Conservation (phyloP, 2,888 invertebrate genomes). For the Drosophila merina region DNA sequence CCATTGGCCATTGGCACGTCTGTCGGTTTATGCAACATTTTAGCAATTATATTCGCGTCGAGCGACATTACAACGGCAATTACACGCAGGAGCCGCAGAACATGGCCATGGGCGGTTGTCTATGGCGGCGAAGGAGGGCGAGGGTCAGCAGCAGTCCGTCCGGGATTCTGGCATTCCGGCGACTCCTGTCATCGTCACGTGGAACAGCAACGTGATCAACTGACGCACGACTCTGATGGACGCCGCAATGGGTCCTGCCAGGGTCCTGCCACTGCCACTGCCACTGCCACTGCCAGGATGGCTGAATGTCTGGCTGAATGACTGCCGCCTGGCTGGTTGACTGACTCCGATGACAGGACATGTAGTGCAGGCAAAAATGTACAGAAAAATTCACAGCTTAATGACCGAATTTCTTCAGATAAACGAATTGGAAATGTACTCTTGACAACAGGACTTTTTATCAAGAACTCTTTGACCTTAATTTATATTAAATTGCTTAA, state of each 20-base stretch:
- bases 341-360: slow-evolving; percentile 22
- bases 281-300: slow-evolving; percentile 56
- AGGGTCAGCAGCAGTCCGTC: slow-evolving; percentile 2
- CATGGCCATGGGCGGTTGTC: slow-evolving; percentile 38
- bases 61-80: slow-evolving; percentile 77
- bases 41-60: slow-evolving; percentile 80
- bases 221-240: slow-evolving; percentile 75
- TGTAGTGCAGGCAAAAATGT: slow-evolving; percentile 42
- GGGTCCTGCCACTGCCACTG: slow-evolving; percentile 65
- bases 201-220: slow-evolving; percentile 73
- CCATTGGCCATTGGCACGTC: slow-evolving; percentile 71
- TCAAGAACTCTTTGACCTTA: not conserved
- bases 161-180: slow-evolving; percentile 51
- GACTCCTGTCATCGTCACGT: slow-evolving; percentile 74
- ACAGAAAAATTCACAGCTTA: not conserved
- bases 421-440: not conserved
- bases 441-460: not conserved
- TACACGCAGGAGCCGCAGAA: slow-evolving; percentile 72
- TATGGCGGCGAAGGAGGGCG: not conserved
- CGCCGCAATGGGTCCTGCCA: slow-evolving; percentile 44
- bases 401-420: not conserved
- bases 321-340: slow-evolving; percentile 15
- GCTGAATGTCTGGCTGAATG: slow-evolving; percentile 21
- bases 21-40: slow-evolving; percentile 72
- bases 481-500: no score